Evolutionary conservation across 37 sponge, comb jelly and placozoan species (phyloP), one percentile per base, ranked within the genome.

Genomic region (Petrosia ficiformis): DNA sequence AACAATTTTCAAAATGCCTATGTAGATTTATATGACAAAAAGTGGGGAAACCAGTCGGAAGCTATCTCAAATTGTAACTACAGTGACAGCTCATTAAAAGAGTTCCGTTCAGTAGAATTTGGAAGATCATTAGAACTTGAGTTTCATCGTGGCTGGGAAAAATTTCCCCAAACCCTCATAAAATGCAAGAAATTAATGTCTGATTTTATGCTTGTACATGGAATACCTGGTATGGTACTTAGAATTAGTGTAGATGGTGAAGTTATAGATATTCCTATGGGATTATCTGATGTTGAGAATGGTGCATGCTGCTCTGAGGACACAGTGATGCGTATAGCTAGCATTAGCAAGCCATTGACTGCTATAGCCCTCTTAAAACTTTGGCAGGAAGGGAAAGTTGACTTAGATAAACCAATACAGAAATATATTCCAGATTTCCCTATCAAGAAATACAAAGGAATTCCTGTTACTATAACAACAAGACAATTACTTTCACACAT

Each of bases 291-390:
- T 42, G 79, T 96, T 31, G 97, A 96, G 65, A 96, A 90, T 56
- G 69, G 40, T 36, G 81, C 80, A 0, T 77, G 82, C 32, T 92
- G 89, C 58, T 56, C 81, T 21, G 5, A 44, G 3, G 70, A 75
- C 28, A 77, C 88, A 44, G 85, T 87, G 28, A 93, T 96, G 93
- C 73, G 97, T 16, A 87, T 96, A 4, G 97, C 97, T 21, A 96
- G 97, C 81, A 97, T 93, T 63, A 87, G 89, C 63, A 97, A 93
- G 48, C 68, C 88, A 21, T 67, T 97, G 39, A 87, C 92, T 25
- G 88, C 94, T 16, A 71, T 91, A 8, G 90, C 85, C 19, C 60
- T 90, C 14, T 66, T 89, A 4, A 77, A 87, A 36, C 81, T 90
- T 8, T 81, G 80, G 88, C 73, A 97, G 59, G 59, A 81, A 42